Percentiles rank a stretch among this genome's conserved stretches.
Conservation (phyloP, 2,888 invertebrate genomes). For the Crepidodera aurea region DNA sequence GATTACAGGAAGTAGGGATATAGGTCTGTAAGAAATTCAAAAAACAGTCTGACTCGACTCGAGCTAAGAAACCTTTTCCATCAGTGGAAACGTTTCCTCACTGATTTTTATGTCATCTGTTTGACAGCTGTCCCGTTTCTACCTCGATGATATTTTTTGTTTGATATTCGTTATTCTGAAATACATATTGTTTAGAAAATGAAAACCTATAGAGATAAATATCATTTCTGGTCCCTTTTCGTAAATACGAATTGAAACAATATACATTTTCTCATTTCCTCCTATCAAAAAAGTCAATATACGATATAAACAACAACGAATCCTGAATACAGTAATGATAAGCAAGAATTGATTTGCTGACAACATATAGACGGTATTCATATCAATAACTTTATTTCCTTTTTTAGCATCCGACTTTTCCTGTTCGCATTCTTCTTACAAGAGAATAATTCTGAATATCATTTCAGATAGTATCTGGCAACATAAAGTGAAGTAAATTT, state of each 20-base stretch:
- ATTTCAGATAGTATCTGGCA: constrained; percentile 25
- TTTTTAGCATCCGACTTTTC: constrained; percentile 22
- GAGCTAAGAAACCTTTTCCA: no score
- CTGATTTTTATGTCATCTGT: no score
- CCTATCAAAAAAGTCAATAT: constrained; percentile 14
- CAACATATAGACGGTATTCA: constrained; percentile 21
- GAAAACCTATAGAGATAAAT: no score
- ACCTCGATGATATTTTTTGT: no score
- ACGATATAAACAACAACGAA: constrained; percentile 17
- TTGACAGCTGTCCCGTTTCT: no score
- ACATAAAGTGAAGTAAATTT: constrained; percentile 19
- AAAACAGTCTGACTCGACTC: no score
- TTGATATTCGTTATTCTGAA: no score
- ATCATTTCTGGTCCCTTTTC: neutral
- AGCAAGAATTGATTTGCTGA: constrained; percentile 23
- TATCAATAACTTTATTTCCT: constrained; percentile 18
- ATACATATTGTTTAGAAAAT: no score
- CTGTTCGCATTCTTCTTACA: constrained; percentile 19
- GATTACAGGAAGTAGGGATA: no score
- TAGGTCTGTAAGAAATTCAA: no score
- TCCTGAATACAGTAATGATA: constrained; percentile 13
- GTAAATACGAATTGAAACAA: constrained; percentile 6
- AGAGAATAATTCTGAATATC: constrained; percentile 24
- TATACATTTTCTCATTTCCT: constrained; percentile 6
- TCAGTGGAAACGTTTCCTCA: no score